These are phyloP conservation scores for Ciconia nigra DNA, from an alignment of 2,797 vertebrate species.

Conservation along the genomic window DNA sequence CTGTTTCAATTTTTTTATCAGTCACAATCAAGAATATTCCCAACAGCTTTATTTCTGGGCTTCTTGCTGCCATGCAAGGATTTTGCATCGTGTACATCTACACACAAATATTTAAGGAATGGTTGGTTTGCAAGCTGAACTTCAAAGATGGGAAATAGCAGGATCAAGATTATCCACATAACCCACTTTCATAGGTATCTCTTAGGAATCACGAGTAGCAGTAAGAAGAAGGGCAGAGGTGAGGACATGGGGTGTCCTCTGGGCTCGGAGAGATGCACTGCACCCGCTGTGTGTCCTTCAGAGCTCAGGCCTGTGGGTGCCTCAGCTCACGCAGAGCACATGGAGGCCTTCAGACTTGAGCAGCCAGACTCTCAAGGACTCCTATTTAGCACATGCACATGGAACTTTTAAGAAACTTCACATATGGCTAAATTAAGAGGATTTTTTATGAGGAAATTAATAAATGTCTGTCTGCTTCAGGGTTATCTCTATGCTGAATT, in stretches of 20 bases:
- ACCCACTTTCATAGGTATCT: neutral
- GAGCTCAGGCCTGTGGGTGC: neutral
- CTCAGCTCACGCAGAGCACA: fast-evolving
- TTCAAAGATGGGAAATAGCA: neutral
- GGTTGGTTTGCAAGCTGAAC: neutral
- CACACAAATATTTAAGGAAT: neutral
- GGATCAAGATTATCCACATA: neutral
- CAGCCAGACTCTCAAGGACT: neutral
- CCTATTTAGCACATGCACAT: neutral
- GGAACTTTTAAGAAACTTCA: neutral
- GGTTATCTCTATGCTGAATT: neutral
- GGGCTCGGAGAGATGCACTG: neutral
- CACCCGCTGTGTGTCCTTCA: fast-evolving
- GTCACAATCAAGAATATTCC: neutral
- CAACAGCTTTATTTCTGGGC: neutral
- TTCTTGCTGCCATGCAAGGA: neutral
- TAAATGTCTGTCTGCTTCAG: neutral
- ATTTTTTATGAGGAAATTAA: neutral
- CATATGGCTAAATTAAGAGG: neutral
- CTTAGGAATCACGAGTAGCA: neutral
- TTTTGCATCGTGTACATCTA: neutral
- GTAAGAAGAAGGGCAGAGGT: neutral
- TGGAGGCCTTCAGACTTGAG: neutral
- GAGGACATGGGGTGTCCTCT: neutral
- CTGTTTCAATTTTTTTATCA: neutral